Percentiles rank a stretch among this genome's conserved stretches.
phyloP scores from a whole-genome alignment of 2,113 vertebrate genomes.

The Centropus bengalensis region DNA sequence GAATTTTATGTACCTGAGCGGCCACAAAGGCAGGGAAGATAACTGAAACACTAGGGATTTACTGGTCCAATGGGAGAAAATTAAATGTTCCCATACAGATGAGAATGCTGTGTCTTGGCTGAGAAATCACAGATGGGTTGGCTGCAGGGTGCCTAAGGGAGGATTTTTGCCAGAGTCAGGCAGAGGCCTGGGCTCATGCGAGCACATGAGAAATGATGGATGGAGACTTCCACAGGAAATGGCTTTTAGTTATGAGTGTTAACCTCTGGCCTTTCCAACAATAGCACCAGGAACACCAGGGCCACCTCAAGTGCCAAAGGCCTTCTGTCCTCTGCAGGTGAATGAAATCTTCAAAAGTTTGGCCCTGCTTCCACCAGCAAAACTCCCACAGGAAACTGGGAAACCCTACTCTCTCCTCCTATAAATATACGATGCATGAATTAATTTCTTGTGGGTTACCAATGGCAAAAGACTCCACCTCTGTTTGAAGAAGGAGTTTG shows the following conservation, averaged over 20 bases:
- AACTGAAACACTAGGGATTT: not conserved
- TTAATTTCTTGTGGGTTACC: not conserved
- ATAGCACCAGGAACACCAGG: not conserved
- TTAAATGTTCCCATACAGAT: constrained; percentile 26
- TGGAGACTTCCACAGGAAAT: not conserved
- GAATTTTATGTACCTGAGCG: constrained; percentile 25
- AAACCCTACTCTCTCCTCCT: not conserved
- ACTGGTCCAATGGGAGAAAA: not conserved
- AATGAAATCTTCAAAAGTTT: not conserved
- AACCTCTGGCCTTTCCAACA: not conserved
- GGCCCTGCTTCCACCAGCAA: not conserved
- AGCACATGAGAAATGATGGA: not conserved
- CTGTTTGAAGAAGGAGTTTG: not conserved
- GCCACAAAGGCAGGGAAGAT: constrained; percentile 21
- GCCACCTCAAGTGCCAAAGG: not conserved
- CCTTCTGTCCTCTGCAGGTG: not conserved
- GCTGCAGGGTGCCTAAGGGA: not conserved
- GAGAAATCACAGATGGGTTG: not conserved
- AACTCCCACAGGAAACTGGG: not conserved
- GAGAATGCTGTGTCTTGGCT: constrained; percentile 21
- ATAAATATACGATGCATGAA: not conserved
- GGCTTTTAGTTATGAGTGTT: not conserved
- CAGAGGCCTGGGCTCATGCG: not conserved
- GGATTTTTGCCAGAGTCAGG: not conserved
- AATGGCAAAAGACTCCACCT: not conserved